phyloP scores from a whole-genome alignment of 2,888 invertebrate species.

The Rotaria macrura region DNA sequence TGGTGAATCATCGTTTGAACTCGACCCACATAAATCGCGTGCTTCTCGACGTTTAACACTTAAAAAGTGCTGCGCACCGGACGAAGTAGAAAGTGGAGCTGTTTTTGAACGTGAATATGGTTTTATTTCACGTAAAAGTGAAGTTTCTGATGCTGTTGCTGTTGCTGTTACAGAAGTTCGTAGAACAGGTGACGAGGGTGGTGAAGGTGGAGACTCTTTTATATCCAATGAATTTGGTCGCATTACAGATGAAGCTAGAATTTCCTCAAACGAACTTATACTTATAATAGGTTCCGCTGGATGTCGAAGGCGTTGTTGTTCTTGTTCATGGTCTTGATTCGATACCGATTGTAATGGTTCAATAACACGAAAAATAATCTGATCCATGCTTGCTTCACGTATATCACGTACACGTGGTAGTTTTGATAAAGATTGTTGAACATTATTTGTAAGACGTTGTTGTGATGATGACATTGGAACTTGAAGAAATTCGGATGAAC shows the following conservation, averaged over 20 bases:
- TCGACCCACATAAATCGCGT: not conserved
- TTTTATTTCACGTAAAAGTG: not conserved
- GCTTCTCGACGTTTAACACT: slow-evolving; percentile 17
- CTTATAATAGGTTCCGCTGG: not conserved
- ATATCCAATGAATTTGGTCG: not conserved
- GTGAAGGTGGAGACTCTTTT: not conserved
- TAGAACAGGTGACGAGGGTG: not conserved
- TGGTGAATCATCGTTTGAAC: slow-evolving; percentile 14
- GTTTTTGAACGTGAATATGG: slow-evolving; percentile 18
- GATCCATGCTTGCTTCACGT: slow-evolving; percentile 13
- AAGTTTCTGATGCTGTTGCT: no score
- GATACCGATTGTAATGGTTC: not conserved
- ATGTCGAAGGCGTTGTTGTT: not conserved
- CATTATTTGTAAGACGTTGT: not conserved
- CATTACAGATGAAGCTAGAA: not conserved
- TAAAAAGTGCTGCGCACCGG: not conserved
- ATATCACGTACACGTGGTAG: slow-evolving; percentile 11
- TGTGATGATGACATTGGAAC: not conserved
- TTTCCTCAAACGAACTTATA: not conserved
- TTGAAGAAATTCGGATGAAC: slow-evolving; percentile 19
- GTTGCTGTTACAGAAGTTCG: no score
- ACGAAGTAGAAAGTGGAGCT: slow-evolving; percentile 1
- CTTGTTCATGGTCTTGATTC: not conserved
- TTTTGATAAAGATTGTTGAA: not conserved
- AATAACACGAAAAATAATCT: slow-evolving; percentile 2